Conservation (phyloP, 64 coral and sea anemone species). For the Cladopsammia gracilis region DNA sequence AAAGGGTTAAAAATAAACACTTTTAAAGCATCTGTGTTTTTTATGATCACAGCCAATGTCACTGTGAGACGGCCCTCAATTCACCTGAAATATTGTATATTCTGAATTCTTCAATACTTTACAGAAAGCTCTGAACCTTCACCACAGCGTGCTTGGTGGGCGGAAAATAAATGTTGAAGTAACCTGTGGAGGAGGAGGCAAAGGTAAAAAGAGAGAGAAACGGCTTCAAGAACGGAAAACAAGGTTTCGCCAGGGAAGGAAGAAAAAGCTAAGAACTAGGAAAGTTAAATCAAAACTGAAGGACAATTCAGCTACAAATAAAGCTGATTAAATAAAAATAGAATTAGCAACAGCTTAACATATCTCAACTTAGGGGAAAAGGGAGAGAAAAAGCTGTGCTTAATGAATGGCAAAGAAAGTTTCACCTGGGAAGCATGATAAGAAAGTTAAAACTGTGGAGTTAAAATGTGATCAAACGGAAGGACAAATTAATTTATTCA, state of each 20-base stretch:
- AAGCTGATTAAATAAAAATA: too few relatives aligned
- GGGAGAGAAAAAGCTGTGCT: too few relatives aligned
- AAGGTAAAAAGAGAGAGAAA: constrained; percentile 76
- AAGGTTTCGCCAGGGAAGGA: constrained; percentile 78
- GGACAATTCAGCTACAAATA: not conserved
- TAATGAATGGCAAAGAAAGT: too few relatives aligned
- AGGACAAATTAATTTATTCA: too few relatives aligned
- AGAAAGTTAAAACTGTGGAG: too few relatives aligned
- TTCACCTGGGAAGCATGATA: too few relatives aligned
- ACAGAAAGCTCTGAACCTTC: constrained; percentile 97
- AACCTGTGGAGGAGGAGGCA: constrained; percentile 95
- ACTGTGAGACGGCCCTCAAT: too few relatives aligned
- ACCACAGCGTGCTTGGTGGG: constrained; percentile 86
- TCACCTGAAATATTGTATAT: not conserved
- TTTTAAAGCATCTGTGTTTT: too few relatives aligned
- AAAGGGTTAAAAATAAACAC: too few relatives aligned
- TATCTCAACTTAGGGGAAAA: too few relatives aligned
- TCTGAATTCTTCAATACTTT: not conserved
- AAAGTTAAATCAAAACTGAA: not conserved
- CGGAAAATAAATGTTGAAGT: constrained; percentile 98
- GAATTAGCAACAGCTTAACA: too few relatives aligned
- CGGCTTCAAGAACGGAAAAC: constrained; percentile 83
- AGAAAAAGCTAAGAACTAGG: constrained; percentile 29
- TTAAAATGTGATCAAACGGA: too few relatives aligned
- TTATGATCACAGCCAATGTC: not conserved